These are phyloP conservation scores for Pseudanteris insignis DNA, from an alignment of 2,888 invertebrate species.

Conservation along the genomic window DNA sequence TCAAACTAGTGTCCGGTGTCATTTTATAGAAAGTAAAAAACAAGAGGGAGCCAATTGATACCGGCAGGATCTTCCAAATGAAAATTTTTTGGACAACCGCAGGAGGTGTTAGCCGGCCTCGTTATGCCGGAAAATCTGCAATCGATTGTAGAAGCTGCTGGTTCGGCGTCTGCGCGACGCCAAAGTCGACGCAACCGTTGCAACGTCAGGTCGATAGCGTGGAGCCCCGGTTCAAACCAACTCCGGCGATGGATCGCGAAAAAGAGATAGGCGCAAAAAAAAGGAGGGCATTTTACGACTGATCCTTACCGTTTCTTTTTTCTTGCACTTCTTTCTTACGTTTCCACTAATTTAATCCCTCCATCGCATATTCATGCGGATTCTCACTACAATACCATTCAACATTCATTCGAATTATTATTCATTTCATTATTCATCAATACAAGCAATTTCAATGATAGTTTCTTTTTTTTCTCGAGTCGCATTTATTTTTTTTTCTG, in stretches of 20 bases:
- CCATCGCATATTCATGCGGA: background rate
- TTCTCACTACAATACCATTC: background rate
- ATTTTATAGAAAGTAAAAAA: constrained; percentile 15
- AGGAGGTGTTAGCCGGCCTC: constrained; percentile 55
- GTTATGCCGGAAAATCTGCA: constrained; percentile 64
- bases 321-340: too few species aligned
- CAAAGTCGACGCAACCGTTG: constrained; percentile 61
- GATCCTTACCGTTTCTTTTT: too few species aligned
- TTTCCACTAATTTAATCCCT: background rate
- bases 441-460: too few species aligned
- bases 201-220: constrained; percentile 64
- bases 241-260: constrained; percentile 56
- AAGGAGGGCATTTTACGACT: constrained; percentile 23
- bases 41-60: background rate
- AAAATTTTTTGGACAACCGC: constrained; percentile 45
- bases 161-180: constrained; percentile 62
- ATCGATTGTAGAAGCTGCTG: constrained; percentile 60
- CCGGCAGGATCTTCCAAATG: background rate
- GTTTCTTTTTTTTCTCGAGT: too few species aligned
- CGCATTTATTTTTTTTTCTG: too few species aligned
- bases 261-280: constrained; percentile 39
- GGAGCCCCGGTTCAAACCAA: constrained; percentile 61
- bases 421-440: too few species aligned
- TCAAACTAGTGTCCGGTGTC: constrained; percentile 11
- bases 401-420: constrained; percentile 5